Base-by-base conservation (phyloP, 2,797 vertebrate genomes). In the Darevskia mixta region DNA sequence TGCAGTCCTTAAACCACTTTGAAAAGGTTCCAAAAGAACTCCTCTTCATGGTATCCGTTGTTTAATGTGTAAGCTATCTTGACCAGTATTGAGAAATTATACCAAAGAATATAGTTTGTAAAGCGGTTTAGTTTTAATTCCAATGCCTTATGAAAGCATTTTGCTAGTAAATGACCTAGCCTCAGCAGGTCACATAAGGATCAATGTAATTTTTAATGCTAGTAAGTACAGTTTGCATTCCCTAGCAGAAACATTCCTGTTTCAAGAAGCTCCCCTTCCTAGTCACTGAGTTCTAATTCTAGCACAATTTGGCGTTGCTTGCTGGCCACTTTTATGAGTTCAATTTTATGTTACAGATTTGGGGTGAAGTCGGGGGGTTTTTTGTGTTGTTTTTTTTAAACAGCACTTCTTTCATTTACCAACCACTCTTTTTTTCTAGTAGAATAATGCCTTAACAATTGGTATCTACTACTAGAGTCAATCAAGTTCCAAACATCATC, bases 101-200 rank as follows among this genome's bases (percentile, higher is more conserved):
- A 97, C 96, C 96, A 96, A 96, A 97, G 95, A 96, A 92, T 92
- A 96, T 89, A 83, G 67, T 83, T 38, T 81, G 35, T 86, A 13
- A 94, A 85, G 73, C 82, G 78, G 85, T 92, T 87, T 90, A 66
- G 32, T 45, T 61, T 89, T 75, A 64, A 73, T 75, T 88, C 17
- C 49, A 79, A 23, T 80, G 45, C 25, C 45, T 85, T 86, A 73
- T 84, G 66, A 85, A 73, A 67, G 18, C 29, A 43, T 76, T 76
- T 66, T 89, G 71, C n/a, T 89, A 35, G 64, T 49, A 4, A 41
- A 69, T 29, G 25, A 45, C 8, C 25, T 69, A 45, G 15, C 8
- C n/a, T 23, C 35, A 79, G 55, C n/a, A 58, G 49, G 58, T 58
- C 17, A 32, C n/a, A 71, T 41, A 29, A 38, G 61, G 25, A 83